These are phyloP conservation scores for Callimorpha dominula DNA, from an alignment of 2,888 invertebrate species.

Conservation along the genomic window DNA sequence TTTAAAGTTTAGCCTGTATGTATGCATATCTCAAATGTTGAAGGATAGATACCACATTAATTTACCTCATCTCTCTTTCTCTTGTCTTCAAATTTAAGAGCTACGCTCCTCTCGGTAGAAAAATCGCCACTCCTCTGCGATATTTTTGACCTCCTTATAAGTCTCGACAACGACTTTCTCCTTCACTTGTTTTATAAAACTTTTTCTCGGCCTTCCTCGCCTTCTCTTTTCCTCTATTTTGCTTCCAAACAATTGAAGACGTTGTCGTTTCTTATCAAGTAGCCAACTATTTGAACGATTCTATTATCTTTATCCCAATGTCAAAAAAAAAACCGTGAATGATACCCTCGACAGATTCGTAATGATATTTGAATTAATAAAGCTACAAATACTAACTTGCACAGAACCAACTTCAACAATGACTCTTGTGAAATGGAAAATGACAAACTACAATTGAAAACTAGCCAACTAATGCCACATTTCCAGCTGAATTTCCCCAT, in stretches of 20 bases:
- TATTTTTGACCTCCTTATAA: no score
- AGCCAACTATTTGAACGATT: no score
- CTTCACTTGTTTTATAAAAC: no score
- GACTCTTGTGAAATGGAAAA: background rate
- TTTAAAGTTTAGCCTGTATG: background rate
- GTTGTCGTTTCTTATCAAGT: no score
- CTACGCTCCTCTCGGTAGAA: no score
- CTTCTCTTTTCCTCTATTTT: no score
- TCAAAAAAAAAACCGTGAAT: background rate
- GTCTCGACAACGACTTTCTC: no score
- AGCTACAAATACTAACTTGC: background rate
- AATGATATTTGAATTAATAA: background rate
- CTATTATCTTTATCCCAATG: background rate
- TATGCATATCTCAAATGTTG: no score
- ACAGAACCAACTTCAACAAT: background rate
- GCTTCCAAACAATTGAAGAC: no score
- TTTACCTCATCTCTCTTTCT: background rate
- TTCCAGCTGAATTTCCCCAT: background rate
- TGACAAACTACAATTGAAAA: constrained; percentile 15
- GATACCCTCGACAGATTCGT: background rate
- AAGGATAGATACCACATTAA: background rate
- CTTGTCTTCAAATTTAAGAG: no score
- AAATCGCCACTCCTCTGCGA: no score
- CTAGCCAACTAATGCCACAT: constrained; percentile 1
- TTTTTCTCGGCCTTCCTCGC: no score